Conservation (phyloP, 1,140 invertebrate species). For the Paralvinella palmiformis region DNA sequence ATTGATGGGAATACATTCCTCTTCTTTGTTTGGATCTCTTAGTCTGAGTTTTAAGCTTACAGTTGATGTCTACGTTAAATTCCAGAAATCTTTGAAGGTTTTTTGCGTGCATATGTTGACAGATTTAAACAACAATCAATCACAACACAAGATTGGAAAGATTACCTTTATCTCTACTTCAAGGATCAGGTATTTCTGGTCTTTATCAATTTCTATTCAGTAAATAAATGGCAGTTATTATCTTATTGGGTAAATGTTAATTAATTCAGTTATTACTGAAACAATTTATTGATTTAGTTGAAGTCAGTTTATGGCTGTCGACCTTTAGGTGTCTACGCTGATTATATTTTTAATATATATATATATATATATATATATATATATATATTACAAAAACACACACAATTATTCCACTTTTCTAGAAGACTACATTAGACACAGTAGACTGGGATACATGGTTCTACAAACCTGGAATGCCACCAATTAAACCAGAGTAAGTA, state of each 20-base stretch:
- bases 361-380: background rate
- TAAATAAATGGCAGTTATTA: background rate
- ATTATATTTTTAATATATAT: no score
- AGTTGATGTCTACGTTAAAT: slow-evolving; percentile 23
- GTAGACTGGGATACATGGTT: slow-evolving; percentile 87
- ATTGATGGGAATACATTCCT: background rate
- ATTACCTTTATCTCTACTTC: slow-evolving; percentile 73
- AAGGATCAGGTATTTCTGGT: slow-evolving; percentile 48
- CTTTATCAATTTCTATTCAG: background rate
- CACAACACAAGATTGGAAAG: slow-evolving; percentile 73
- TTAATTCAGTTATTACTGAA: no score
- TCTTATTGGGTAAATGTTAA: no score
- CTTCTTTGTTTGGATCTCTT: background rate
- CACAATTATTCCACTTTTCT: slow-evolving; percentile 3
- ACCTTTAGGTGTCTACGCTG: no score
- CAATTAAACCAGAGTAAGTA: slow-evolving; percentile 70
- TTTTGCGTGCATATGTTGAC: slow-evolving; percentile 74
- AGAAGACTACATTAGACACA: slow-evolving; percentile 36
- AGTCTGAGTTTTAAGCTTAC: background rate
- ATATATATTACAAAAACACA: background rate
- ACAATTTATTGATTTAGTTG: no score
- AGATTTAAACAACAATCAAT: slow-evolving; percentile 79
- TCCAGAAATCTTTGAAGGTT: slow-evolving; percentile 73
- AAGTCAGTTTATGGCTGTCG: no score
- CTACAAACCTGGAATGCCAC: slow-evolving; percentile 75